These are phyloP conservation scores for Peromyscus leucopus DNA, from an alignment of 2,113 vertebrate species.

Conservation along the genomic window DNA sequence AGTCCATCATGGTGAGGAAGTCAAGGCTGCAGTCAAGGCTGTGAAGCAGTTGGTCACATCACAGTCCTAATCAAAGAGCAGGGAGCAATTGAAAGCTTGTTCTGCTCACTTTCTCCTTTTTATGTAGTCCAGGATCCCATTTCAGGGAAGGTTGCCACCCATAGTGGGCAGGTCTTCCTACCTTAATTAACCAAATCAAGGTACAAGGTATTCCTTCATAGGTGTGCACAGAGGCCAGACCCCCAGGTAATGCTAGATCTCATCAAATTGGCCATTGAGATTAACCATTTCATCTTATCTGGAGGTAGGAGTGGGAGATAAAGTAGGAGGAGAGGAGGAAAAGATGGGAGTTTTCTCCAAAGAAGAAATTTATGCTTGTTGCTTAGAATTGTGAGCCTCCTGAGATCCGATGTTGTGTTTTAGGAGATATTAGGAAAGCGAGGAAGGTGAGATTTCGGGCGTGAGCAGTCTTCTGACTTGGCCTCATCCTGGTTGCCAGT, in stretches of 20 bases:
- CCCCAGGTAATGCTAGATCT: background rate
- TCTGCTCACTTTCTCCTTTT: background rate
- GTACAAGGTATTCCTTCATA: background rate
- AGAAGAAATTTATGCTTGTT: constrained; percentile 74
- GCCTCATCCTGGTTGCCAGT: constrained; percentile 69
- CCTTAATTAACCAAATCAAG: background rate
- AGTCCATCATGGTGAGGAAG: background rate
- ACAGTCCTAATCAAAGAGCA: background rate
- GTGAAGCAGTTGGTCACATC: background rate
- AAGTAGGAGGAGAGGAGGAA: constrained; percentile 14
- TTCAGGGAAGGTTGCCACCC: background rate
- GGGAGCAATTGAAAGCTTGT: background rate
- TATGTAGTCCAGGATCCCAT: background rate
- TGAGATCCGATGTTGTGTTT: constrained; percentile 72
- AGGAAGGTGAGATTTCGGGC: constrained; percentile 71
- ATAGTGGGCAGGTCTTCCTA: background rate
- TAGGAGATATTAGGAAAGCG: constrained; percentile 74
- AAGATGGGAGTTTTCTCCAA: constrained; percentile 70
- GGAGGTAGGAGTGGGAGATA: too few relatives aligned
- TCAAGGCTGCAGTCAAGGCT: background rate
- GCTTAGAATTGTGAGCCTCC: constrained; percentile 68
- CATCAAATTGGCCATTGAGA: background rate
- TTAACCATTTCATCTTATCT: background rate
- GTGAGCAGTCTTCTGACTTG: constrained; percentile 54
- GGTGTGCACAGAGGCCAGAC: background rate